Evolutionary conservation across 1,140 invertebrate genomes (phyloP), one percentile per base, ranked within the genome.

Genomic region (Cotesia glomerata): DNA sequence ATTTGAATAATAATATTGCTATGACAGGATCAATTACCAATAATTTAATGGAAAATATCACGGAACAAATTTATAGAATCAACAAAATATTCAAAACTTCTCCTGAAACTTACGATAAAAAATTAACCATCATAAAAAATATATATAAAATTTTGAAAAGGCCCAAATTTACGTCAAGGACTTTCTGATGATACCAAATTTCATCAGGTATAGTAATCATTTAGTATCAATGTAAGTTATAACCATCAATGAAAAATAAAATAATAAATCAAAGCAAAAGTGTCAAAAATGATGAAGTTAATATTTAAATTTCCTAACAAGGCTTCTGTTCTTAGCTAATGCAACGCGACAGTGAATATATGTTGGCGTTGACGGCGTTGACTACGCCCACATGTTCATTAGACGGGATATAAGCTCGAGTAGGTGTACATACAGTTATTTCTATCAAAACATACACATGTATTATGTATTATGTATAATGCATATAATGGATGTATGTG

Each of bases 351-450:
- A 26, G 32, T 54, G 14, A 34, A 14, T 71, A 49, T 51, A 70
- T 58, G 68, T 70, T 58, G 68, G 68, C 68, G 68, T 69, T 14
- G 54, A 34, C 34, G 64, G 59, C 69, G 54, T 62, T 13, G 65
- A 71, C 69, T 36, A 64, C 49, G 72, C 79, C 78, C 78, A 79
- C 78, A 69, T 58, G 61, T 65, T 71, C 62, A 71, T 71, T 71
- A 71, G 49, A 64, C 58, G 62, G 18, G 32, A 51, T 54, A 67
- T 32, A 67, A 52, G 18, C n/a, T 13, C 8, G n/a, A 67, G 65
- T 67, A 49, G 69, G 69, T 63, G 36, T 63, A 64, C 34, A 45
- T 35, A 39, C 54, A 54, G 65, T 36, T 56, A 56, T 52, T 52
- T 51, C 45, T 51, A 26, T 59, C 14, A 36, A 69, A 8, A 71